Conservation (phyloP, 1,140 invertebrate species). For the Dendrolimus kikuchii region DNA sequence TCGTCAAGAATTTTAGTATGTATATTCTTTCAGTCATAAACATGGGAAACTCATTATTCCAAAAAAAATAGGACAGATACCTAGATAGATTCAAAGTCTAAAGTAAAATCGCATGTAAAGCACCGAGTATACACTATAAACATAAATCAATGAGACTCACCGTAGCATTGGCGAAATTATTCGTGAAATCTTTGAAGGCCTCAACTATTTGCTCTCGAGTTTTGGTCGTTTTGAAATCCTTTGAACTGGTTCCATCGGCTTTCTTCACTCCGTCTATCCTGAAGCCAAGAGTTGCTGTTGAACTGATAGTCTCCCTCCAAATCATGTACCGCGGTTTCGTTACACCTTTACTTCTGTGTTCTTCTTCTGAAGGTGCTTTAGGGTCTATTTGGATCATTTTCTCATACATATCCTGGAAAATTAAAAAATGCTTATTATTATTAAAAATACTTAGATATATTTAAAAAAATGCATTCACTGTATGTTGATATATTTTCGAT, state of each 20-base stretch:
- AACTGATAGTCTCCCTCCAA: conserved; percentile 98
- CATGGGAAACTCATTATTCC: too few species aligned
- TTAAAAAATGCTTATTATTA: conserved; percentile 5
- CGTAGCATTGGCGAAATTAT: conserved; percentile 82
- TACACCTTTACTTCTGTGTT: conserved; percentile 89
- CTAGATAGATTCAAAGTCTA: too few species aligned
- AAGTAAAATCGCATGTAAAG: too few species aligned
- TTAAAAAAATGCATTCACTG: neutral
- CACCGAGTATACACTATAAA: neutral
- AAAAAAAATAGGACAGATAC: too few species aligned
- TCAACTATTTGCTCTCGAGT: conserved; percentile 86
- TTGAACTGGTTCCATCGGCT: conserved; percentile 88
- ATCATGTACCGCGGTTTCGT: conserved; percentile 98
- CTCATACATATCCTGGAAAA: conserved; percentile 93
- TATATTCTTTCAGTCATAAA: too few species aligned
- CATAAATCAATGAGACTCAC: conserved; percentile 71
- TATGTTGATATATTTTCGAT: neutral
- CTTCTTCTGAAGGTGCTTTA: conserved; percentile 91
- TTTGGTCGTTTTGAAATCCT: conserved; percentile 98
- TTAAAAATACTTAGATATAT: conserved; percentile 2
- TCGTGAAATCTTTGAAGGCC: conserved; percentile 88
- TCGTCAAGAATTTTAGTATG: too few species aligned
- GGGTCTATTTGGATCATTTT: conserved; percentile 98
- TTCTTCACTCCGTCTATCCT: conserved; percentile 96
- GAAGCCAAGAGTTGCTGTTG: conserved; percentile 95